phyloP scores from a whole-genome alignment of 2,797 vertebrate species.

The Neopelma chrysocephalum region DNA sequence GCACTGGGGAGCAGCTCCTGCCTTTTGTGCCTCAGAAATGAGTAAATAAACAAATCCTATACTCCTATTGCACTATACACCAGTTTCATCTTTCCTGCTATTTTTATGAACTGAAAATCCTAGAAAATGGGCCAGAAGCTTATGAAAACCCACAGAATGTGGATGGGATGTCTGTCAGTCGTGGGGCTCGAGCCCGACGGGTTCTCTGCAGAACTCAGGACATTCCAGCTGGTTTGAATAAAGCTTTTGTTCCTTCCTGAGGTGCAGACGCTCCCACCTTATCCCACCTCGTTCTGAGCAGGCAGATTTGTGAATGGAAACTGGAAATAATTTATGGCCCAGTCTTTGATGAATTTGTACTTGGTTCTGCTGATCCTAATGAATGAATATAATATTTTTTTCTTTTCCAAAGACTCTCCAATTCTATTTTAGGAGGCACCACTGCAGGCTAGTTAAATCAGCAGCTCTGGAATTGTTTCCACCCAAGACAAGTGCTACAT shows the following conservation, averaged over 20 bases:
- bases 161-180: neutral
- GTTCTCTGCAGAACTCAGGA: neutral
- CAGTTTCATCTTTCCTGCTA: neutral
- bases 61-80: neutral
- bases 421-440: neutral
- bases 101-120: neutral
- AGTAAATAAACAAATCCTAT: neutral
- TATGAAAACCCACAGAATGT: neutral
- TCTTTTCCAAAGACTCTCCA: neutral
- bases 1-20: neutral
- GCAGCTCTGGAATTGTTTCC: neutral
- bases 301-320: conserved; percentile 19
- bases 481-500: neutral
- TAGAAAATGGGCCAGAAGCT: neutral
- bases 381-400: neutral
- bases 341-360: neutral
- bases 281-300: neutral
- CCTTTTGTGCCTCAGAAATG: neutral
- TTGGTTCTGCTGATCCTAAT: neutral
- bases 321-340: neutral
- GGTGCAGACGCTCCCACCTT: neutral
- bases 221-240: conserved; percentile 7
- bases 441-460: neutral
- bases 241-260: conserved; percentile 8
- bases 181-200: neutral